Evolutionary conservation across 2,797 vertebrate genomes (phyloP).

Genomic region (Sternarchorhynchus goeldii): DNA sequence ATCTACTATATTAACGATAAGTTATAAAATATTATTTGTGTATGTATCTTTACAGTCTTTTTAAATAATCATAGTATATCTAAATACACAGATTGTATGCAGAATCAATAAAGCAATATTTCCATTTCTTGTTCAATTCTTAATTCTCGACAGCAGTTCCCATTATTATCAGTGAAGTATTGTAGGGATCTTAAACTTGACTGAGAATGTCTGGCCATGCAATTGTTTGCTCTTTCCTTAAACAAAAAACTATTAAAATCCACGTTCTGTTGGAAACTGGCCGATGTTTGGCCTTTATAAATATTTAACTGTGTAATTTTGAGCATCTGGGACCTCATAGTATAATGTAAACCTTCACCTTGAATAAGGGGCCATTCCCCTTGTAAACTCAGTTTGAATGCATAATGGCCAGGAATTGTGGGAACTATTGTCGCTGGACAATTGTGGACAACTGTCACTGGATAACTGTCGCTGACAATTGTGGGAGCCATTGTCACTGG

Average conservation of each 20-base stretch:
- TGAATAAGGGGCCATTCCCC: background rate
- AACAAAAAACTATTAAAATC: conserved; percentile 62
- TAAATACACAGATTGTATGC: background rate
- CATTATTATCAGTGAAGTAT: conserved; percentile 10
- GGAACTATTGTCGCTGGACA: background rate
- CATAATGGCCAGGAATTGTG: background rate
- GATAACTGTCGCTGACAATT: too few species aligned
- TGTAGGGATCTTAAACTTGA: conserved; percentile 26
- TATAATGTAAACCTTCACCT: conserved; percentile 35
- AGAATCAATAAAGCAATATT: background rate
- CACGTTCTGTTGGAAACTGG: conserved; percentile 50
- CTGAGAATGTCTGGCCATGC: conserved; percentile 35
- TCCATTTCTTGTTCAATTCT: conserved; percentile 2
- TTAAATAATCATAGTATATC: too few species aligned
- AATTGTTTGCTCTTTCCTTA: conserved; percentile 55
- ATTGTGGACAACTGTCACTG: too few species aligned
- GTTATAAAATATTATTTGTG: too few species aligned
- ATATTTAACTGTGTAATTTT: conserved; percentile 68
- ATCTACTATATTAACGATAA: too few species aligned
- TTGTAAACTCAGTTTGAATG: conserved; percentile 23
- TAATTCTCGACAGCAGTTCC: background rate
- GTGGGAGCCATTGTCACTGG: background rate
- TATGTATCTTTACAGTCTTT: too few species aligned
- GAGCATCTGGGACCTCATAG: conserved; percentile 19
- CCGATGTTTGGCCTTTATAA: conserved; percentile 62